phyloP scores from a whole-genome alignment of 2,888 invertebrate species.

The Dascillus cervinus region DNA sequence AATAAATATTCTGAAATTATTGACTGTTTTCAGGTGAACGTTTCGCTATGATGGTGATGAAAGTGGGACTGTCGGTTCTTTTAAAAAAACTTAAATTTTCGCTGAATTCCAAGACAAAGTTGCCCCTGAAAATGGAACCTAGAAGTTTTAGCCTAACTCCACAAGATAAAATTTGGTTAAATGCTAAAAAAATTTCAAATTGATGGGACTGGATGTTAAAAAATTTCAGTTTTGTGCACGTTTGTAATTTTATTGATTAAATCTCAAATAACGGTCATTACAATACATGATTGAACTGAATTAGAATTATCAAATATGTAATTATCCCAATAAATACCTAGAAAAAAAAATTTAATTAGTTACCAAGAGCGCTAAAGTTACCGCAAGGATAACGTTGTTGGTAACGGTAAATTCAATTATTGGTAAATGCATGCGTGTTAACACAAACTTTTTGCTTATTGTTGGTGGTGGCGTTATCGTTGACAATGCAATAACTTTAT shows the following conservation, averaged over 20 bases:
- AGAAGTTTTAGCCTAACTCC: not conserved
- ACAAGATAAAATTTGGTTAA: not conserved
- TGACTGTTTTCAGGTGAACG: not conserved
- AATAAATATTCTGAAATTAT: no score
- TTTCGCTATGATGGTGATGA: not conserved
- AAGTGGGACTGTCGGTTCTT: not conserved
- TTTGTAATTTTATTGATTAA: no score
- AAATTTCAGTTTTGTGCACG: no score
- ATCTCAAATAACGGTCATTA: no score
- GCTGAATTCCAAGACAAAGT: not conserved
- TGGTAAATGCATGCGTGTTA: no score
- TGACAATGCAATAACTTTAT: no score
- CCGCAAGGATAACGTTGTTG: no score
- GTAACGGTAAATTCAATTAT: no score
- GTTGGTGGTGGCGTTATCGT: no score
- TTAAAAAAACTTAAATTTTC: not conserved
- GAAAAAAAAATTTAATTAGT: constrained; percentile 1
- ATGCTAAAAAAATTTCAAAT: not conserved
- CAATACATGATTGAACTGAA: constrained; percentile 4
- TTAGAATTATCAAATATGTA: constrained; percentile 7
- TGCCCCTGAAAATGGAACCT: not conserved
- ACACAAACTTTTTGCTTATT: no score
- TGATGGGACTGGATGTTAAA: no score
- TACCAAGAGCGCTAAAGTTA: no score
- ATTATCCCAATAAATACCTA: constrained; percentile 6